Percentiles rank a stretch among this genome's conserved stretches.
Conservation (phyloP, 2,888 invertebrate species). For the Elmis aenea region DNA sequence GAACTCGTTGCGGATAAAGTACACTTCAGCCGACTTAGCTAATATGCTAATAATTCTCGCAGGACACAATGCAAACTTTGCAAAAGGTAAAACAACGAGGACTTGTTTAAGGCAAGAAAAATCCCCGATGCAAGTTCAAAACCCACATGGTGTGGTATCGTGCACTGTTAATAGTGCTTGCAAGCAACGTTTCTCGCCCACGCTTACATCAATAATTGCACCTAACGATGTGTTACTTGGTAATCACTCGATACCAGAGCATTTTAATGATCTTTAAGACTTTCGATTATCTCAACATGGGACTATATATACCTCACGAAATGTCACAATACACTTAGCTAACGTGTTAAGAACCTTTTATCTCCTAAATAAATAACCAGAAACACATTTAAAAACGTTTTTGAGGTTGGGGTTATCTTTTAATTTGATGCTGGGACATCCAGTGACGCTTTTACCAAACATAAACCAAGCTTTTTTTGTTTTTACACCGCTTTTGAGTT, state of each 20-base stretch:
- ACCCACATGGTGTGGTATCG: conserved; percentile 17
- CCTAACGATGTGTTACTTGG: conserved; percentile 34
- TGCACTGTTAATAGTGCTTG: conserved; percentile 25
- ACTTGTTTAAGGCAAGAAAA: conserved; percentile 14
- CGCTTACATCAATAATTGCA: conserved; percentile 35
- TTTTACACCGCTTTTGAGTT: conserved; percentile 1
- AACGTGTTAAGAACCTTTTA: conserved; percentile 12
- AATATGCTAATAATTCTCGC: too few species aligned
- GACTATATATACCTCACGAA: conserved; percentile 18
- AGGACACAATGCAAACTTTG: conserved; percentile 6
- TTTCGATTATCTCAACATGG: conserved; percentile 15
- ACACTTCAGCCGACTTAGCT: too few species aligned
- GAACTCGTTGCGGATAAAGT: too few species aligned
- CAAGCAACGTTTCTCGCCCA: conserved; percentile 27
- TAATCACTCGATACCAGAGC: conserved; percentile 32
- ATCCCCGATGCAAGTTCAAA: conserved; percentile 13
- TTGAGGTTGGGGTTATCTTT: conserved; percentile 15
- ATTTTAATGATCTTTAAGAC: conserved; percentile 28
- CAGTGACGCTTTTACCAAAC: conserved; percentile 13
- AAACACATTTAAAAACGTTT: conserved; percentile 15
- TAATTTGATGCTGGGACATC: conserved; percentile 14
- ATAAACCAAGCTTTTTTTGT: conserved; percentile 7
- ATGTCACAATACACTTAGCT: conserved; percentile 21
- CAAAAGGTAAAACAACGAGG: conserved; percentile 10
- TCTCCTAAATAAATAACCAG: conserved; percentile 15